A percentile compares a stretch with the other conserved stretches of the same genome.
Conservation (phyloP, 2,113 vertebrate genomes). For the Notarius quadriscutis region DNA sequence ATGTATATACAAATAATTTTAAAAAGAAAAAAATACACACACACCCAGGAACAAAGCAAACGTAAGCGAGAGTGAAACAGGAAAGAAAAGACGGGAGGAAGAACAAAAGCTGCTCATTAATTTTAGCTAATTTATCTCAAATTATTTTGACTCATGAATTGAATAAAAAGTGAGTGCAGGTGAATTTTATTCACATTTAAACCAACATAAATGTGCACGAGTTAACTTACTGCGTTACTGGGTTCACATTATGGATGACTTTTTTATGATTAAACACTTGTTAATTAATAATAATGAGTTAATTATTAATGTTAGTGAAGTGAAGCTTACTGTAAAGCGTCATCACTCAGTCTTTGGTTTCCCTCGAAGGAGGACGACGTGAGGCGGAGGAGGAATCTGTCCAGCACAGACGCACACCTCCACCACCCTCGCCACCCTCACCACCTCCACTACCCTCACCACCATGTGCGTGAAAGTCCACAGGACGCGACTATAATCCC, state of each 20-base stretch:
- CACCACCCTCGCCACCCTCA: conserved; percentile 30
- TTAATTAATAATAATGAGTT: neutral
- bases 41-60: neutral
- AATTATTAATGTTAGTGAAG: neutral
- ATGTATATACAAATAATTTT: neutral
- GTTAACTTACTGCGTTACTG: neutral
- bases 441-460: conserved; percentile 4
- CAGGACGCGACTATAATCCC: neutral
- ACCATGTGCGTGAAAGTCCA: conserved; percentile 61
- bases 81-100: neutral
- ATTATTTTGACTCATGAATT: neutral
- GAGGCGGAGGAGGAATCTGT: conserved; percentile 66
- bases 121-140: too few species aligned
- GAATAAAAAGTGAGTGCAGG: neutral
- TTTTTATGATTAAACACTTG: neutral
- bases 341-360: conserved; percentile 30
- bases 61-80: neutral
- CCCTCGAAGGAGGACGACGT: conserved; percentile 57
- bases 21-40: neutral
- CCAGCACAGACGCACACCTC: conserved; percentile 58
- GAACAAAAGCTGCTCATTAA: neutral
- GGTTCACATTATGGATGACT: neutral
- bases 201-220: neutral
- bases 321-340: neutral
- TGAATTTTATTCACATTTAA: neutral